Evolutionary conservation across 2,113 vertebrate species (phyloP).

Genomic region (Rattus rattus): DNA sequence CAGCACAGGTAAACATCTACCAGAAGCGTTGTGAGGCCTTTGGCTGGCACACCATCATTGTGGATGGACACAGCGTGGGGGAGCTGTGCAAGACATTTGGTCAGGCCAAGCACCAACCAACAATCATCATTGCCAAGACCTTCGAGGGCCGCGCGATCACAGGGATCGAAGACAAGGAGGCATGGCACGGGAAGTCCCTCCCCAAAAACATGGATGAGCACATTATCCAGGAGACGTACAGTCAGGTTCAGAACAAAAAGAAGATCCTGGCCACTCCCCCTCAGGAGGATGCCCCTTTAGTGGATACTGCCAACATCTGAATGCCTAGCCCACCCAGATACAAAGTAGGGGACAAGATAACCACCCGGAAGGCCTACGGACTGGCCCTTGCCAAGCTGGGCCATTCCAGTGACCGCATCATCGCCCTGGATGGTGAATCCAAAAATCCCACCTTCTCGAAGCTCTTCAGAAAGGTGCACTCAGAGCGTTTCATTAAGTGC

Average conservation of each 20-base stretch:
- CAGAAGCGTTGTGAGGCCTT: no score
- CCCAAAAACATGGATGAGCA: constrained; percentile 93
- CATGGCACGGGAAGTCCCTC: constrained; percentile 95
- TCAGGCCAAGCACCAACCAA: constrained; percentile 91
- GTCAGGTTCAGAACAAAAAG: constrained; percentile 92
- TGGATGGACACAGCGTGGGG: constrained; percentile 97
- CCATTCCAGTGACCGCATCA: constrained; percentile 91
- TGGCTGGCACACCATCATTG: constrained; percentile 93
- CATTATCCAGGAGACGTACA: constrained; percentile 91
- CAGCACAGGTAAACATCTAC: no score
- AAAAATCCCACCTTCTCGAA: constrained; percentile 97
- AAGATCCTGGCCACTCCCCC: constrained; percentile 91
- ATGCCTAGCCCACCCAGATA: constrained; percentile 94
- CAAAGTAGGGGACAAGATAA: constrained; percentile 95
- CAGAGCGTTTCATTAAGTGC: constrained; percentile 91
- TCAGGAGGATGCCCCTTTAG: constrained; percentile 90
- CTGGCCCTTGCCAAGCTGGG: constrained; percentile 94
- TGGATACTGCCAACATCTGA: constrained; percentile 92
- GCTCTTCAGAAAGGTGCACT: constrained; percentile 95
- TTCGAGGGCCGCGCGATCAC: constrained; percentile 96
- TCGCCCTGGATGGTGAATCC: constrained; percentile 95
- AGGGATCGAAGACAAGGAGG: constrained; percentile 90
- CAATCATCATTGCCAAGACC: constrained; percentile 94
- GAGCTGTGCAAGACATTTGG: constrained; percentile 96
- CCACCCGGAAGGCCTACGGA: constrained; percentile 95